Evolutionary conservation across 1,140 invertebrate species (phyloP).

Genomic region (Bacillus rossius): DNA sequence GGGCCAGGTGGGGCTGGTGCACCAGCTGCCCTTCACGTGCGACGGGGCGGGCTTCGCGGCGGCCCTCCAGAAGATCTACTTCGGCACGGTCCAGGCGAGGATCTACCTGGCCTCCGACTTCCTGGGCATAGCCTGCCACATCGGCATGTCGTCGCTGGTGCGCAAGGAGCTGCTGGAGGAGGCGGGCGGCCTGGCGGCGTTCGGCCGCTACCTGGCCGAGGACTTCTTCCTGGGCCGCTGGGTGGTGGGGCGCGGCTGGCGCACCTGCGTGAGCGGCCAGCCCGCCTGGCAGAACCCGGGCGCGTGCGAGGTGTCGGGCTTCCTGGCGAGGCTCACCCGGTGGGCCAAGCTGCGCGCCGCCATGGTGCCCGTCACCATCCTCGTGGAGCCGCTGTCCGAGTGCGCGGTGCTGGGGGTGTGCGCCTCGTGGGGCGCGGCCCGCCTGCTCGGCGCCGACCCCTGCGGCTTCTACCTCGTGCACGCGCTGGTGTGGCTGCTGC

Average conservation of each 20-base stretch:
- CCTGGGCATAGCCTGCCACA: constrained; percentile 92
- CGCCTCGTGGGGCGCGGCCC: too few species aligned
- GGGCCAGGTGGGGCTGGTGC: too few species aligned
- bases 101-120: constrained; percentile 93
- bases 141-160: constrained; percentile 97
- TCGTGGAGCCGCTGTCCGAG: too few species aligned
- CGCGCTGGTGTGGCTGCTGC: too few species aligned
- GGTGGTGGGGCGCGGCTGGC: constrained; percentile 76
- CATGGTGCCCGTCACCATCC: too few species aligned
- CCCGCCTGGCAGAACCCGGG: constrained; percentile 93
- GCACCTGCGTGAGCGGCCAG: constrained; percentile 73
- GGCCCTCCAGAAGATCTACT: constrained; percentile 92
- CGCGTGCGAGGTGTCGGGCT: constrained; percentile 71
- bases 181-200: constrained; percentile 84
- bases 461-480: too few species aligned
- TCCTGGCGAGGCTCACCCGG: constrained; percentile 81
- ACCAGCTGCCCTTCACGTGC: too few species aligned
- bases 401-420: too few species aligned
- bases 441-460: too few species aligned
- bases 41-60: too few species aligned
- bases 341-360: too few species aligned
- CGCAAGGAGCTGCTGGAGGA: constrained; percentile 87
- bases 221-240: constrained; percentile 98
- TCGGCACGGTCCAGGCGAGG: constrained; percentile 94
- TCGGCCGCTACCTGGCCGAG: constrained; percentile 94